Evolutionary conservation across 1,140 invertebrate species (phyloP).

Genomic region (Aphaenogaster floridana): DNA sequence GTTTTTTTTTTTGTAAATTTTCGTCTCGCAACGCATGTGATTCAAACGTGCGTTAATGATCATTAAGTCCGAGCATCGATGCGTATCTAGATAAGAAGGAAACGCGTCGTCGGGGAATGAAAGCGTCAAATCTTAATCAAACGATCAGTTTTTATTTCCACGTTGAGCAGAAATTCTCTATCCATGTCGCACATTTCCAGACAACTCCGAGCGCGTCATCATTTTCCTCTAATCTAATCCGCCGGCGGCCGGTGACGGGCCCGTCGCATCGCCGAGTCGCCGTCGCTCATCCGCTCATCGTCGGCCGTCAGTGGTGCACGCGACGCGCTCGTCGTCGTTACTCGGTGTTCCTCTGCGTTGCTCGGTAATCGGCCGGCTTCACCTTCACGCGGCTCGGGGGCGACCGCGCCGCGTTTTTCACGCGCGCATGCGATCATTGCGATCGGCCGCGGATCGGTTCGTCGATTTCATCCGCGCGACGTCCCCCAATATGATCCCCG

Average conservation of each 20-base stretch:
- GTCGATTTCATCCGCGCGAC: neutral
- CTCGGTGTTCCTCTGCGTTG: neutral
- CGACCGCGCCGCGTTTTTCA: neutral
- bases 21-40: neutral
- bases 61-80: neutral
- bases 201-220: neutral
- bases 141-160: neutral
- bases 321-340: neutral
- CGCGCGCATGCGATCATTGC: neutral
- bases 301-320: neutral
- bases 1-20: neutral
- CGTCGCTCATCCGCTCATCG: neutral
- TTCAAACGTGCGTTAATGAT: neutral
- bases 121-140: neutral
- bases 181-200: neutral
- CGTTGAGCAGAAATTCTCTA: neutral
- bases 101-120: neutral
- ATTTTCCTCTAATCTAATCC: neutral
- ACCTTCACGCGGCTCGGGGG: neutral
- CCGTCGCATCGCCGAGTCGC: neutral
- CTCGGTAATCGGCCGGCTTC: slow-evolving; percentile 8
- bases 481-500: too few species aligned
- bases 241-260: too few species aligned
- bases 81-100: neutral
- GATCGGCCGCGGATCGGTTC: neutral